Base-by-base conservation (phyloP, 2,113 vertebrate genomes). In the Otolemur garnettii region DNA sequence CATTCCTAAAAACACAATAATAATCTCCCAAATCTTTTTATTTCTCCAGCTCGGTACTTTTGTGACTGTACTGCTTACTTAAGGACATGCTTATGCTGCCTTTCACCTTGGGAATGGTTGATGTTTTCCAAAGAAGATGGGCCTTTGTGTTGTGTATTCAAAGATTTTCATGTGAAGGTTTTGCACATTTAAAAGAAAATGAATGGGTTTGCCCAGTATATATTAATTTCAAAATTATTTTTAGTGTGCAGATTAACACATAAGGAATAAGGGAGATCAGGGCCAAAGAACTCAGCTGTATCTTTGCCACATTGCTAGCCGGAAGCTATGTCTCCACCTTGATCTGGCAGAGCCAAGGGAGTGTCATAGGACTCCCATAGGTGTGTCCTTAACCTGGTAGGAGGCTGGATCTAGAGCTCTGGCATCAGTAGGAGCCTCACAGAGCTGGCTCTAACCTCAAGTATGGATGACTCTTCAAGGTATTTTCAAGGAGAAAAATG, bases 1-100 rank as follows among this genome's bases (percentile, higher is more conserved):
- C 89, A 59, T 89, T 92, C 86, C 91, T 78, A 11, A 77, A 90
- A 96, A 91, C 64, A 89, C 78, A 64, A 12, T 79, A 7, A 88
- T 93, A 35, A 94, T 94, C 96, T 96, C 87, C 45, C 24, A 0
- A 74, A 95, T 95, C 95, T 94, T 91, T 64, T 59, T 57, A 88
- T 91, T 92, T 38, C 82, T 71, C 50, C 74, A 53, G 53, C 42
- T 14, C 38, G 75, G 42, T 69, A 26, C 57, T 66, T 82, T 22
- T 6, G 62, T 78, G 88, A 38, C 38, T 21, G 22, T 18, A 8
- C 72, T 26, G 78, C 72, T 95, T 71, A 57, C 85, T 93, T 77
- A 85, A 75, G 95, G 91, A 69, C 82, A 17, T 17, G 4, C 35
- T 50, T 45, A 57, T 18, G 38, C 97, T 33, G 82, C 71, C 87